Evolutionary conservation across 2,113 vertebrate genomes (phyloP), one percentile per base, ranked within the genome.

Genomic region (Lophura nycthemera): DNA sequence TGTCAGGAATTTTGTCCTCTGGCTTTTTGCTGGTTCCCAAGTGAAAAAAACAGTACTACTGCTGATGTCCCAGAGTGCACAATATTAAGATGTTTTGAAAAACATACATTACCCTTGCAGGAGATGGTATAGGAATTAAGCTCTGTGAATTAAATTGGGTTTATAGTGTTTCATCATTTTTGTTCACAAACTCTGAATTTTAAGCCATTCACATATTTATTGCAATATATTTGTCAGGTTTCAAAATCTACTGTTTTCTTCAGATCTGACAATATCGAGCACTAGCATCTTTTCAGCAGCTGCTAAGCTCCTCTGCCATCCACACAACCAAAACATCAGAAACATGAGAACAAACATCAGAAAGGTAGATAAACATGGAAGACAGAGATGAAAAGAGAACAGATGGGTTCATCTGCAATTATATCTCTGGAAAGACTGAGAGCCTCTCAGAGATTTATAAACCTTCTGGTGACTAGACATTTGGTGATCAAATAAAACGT

Each of bases 361-460:
- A 84, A 73, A 93, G 70, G 59, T 43, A 73, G 66, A 90, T 65
- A 89, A 92, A 92, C 11, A n/a, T 63, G 56, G 89, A 93, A 92
- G 87, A 80, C 59, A 60, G 43, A 92, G 88, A 82, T 73, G 11
- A 91, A 93, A 93, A 87, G 12, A 30, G 78, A 92, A 89, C 86
- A 96, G 92, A 94, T 92, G 92, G 90, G 10, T 50, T 67, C 63
- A 87, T 90, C 92, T 91, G 89, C 74, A 89, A 29, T 85, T 89
- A 93, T 70, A 90, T 71, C 63, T 90, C 90, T 60, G 67, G 92
- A 94, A 92, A 87, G 70, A 89, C 43, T 61, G 36, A 89, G 48
- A 43, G 71, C 45, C 82, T 92, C 84, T 34, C 19, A 63, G 54
- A 89, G 50, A 87, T 92, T 87, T 91, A 94, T 66, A 80, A 92